Percentiles rank a stretch among this genome's conserved stretches.
Evolutionary conservation across 1,140 invertebrate genomes (phyloP).

Genomic region (Bacillus rossius): DNA sequence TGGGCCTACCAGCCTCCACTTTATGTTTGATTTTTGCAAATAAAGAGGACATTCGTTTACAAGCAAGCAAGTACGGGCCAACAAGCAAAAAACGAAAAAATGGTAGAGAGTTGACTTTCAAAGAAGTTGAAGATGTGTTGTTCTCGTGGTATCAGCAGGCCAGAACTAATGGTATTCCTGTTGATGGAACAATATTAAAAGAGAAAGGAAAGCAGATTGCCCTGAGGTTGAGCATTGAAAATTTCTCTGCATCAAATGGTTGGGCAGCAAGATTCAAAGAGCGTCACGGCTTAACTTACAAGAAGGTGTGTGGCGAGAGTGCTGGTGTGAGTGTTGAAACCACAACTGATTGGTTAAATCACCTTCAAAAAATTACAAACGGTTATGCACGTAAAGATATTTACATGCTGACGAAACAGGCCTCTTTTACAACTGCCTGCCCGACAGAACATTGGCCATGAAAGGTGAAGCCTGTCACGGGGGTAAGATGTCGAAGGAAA

Average conservation of each 20-base stretch:
- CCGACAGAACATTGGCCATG: constrained; percentile 38
- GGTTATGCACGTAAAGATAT: constrained; percentile 34
- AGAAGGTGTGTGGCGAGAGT: neutral
- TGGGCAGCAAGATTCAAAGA: constrained; percentile 30
- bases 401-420: constrained; percentile 44
- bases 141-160: neutral
- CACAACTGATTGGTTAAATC: constrained; percentile 18
- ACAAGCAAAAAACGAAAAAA: neutral
- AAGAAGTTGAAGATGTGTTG: neutral
- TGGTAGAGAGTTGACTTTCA: neutral
- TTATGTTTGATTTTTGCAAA: neutral
- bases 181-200: neutral
- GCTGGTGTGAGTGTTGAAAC: neutral
- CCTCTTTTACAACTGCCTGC: constrained; percentile 40
- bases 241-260: constrained; percentile 29
- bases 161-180: neutral
- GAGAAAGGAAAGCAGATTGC: neutral
- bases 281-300: neutral
- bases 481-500: constrained; percentile 43
- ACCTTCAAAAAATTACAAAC: neutral
- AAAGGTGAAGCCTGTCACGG: constrained; percentile 38
- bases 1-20: neutral
- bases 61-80: neutral
- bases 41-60: neutral
- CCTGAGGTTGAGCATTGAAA: neutral